Evolutionary conservation across 2,797 vertebrate genomes (phyloP).

Genomic region (Pelochelys cantorii): DNA sequence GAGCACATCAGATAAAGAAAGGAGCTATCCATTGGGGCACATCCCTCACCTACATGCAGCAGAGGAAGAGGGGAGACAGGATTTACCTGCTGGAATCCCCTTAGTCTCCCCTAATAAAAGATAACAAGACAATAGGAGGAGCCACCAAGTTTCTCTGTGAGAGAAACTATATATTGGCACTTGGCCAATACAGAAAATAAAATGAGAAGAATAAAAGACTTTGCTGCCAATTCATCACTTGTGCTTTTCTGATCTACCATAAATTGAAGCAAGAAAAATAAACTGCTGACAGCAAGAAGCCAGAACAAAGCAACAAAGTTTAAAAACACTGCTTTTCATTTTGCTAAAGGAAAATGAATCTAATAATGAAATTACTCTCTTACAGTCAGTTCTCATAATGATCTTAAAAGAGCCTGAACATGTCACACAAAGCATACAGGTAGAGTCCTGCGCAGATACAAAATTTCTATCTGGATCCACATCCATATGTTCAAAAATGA

Average conservation of each 20-base stretch:
- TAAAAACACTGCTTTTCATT: not conserved
- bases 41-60: not conserved
- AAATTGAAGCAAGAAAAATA: constrained; percentile 4
- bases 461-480: no score
- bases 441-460: no score
- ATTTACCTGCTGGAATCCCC: not conserved
- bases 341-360: not conserved
- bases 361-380: not conserved
- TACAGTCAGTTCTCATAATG: not conserved
- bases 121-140: not conserved
- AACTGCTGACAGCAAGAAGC: not conserved
- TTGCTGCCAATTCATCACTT: not conserved
- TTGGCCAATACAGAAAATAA: not conserved
- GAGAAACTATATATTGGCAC: not conserved
- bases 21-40: not conserved
- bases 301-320: not conserved
- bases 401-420: not conserved
- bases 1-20: not conserved
- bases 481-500: no score
- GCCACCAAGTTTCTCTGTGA: not conserved
- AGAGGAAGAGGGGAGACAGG: not conserved
- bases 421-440: not conserved
- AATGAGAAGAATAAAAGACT: not conserved
- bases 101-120: not conserved
- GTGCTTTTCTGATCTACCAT: not conserved